Conservation (phyloP, 2,113 vertebrate genomes). For the Echinops telfairi region DNA sequence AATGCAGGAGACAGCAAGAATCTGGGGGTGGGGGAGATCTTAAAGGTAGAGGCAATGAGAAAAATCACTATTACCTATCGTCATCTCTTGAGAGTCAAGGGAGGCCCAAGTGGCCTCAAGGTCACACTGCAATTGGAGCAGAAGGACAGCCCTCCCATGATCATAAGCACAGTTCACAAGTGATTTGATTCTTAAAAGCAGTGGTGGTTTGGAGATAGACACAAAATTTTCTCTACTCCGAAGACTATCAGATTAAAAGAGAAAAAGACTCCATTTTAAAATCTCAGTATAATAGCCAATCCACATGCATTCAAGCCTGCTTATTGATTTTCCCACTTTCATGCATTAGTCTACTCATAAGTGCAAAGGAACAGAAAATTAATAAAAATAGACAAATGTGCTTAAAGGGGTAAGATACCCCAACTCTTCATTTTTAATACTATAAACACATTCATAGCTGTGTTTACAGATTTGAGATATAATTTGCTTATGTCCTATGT, state of each 20-base stretch:
- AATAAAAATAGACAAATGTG: neutral
- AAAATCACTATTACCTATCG: neutral
- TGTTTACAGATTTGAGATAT: neutral
- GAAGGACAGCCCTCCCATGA: neutral
- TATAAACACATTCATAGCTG: neutral
- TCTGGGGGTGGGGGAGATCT: too few relatives aligned
- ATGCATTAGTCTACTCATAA: neutral
- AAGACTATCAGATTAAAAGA: neutral
- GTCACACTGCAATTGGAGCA: neutral
- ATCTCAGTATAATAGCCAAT: neutral
- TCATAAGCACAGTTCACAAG: neutral
- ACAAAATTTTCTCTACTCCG: neutral
- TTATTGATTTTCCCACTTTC: neutral
- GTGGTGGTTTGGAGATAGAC: neutral
- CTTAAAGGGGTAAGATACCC: neutral
- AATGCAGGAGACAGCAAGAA: neutral
- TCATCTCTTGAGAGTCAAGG: neutral
- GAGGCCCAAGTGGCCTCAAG: neutral
- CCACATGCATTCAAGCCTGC: neutral
- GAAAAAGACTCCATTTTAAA: neutral
- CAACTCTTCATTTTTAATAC: neutral
- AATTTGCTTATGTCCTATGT: constrained; percentile 2
- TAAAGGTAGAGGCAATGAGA: neutral
- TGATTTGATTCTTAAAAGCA: neutral
- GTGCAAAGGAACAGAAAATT: constrained; percentile 18